These are phyloP conservation scores for Spermophilus dauricus DNA, from an alignment of 2,113 vertebrate species.

Conservation along the genomic window DNA sequence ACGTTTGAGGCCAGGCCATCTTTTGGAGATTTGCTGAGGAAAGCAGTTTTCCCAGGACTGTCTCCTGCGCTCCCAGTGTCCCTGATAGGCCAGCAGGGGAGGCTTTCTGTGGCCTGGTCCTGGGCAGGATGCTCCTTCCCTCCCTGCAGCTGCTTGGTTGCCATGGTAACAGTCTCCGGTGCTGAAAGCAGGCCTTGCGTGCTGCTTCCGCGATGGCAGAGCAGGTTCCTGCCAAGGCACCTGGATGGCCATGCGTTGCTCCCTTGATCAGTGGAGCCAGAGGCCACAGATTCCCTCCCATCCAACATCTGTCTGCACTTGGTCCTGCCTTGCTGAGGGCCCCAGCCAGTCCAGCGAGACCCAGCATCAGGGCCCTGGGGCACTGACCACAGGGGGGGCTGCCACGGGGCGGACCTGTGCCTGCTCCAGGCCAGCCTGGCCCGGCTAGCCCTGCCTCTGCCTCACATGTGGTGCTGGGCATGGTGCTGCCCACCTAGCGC, in stretches of 20 bases:
- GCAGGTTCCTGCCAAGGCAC: no score
- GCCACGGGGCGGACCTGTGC: fast-evolving
- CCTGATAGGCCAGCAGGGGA: not conserved
- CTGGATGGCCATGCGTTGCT: conserved; percentile 71
- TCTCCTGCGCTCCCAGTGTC: not conserved
- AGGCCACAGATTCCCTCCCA: not conserved
- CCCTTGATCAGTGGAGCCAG: conserved; percentile 77
- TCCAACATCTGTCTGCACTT: not conserved
- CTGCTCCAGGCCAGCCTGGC: fast-evolving
- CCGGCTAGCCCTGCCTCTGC: not conserved
- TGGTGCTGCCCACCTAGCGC: fast-evolving
- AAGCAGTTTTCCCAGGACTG: not conserved
- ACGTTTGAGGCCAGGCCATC: not conserved
- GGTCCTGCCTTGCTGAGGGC: not conserved
- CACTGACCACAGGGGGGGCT: not conserved
- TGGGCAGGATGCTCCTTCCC: not conserved
- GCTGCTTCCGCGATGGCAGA: no score
- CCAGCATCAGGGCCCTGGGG: not conserved
- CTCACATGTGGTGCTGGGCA: not conserved
- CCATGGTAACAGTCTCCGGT: conserved; percentile 82
- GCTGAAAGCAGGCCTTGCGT: conserved; percentile 36
- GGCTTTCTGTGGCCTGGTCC: not conserved
- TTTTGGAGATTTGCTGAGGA: conserved; percentile 58
- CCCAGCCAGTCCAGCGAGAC: not conserved
- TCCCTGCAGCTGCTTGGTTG: conserved; percentile 76